Conservation (phyloP, 2,113 vertebrate genomes). For the Pachycephala philippinensis region DNA sequence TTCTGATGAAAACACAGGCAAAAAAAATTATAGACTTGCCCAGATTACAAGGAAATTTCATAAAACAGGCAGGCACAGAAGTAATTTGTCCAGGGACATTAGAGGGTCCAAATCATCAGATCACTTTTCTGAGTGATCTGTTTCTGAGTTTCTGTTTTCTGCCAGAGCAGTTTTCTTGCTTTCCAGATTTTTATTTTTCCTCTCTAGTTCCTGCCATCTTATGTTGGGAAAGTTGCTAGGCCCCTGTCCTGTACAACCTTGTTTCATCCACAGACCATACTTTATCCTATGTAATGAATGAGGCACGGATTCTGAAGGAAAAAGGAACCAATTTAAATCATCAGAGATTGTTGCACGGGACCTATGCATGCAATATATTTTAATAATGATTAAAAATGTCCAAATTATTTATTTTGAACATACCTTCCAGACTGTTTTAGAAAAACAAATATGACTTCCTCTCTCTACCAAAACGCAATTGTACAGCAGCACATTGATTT, state of each 20-base stretch:
- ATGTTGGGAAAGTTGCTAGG: neutral
- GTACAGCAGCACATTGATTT: neutral
- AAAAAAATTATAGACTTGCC: neutral
- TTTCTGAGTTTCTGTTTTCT: too few species aligned
- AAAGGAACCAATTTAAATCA: neutral
- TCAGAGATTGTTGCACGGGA: neutral
- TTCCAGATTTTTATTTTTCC: neutral
- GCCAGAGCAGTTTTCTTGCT: neutral
- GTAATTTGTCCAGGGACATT: neutral
- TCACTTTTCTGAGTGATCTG: too few species aligned
- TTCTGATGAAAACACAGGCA: neutral
- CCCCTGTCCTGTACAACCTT: neutral
- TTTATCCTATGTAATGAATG: neutral
- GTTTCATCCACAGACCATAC: neutral
- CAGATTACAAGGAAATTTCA: neutral
- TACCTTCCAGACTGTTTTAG: neutral
- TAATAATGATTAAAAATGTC: neutral
- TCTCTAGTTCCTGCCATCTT: neutral
- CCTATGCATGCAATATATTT: neutral
- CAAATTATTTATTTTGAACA: neutral
- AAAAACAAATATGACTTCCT: neutral
- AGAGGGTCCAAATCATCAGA: neutral
- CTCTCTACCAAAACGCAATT: neutral
- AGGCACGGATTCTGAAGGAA: neutral
- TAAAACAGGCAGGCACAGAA: neutral